Base-by-base conservation (phyloP, 2,113 vertebrate species). In the Planiliza haematocheilus region DNA sequence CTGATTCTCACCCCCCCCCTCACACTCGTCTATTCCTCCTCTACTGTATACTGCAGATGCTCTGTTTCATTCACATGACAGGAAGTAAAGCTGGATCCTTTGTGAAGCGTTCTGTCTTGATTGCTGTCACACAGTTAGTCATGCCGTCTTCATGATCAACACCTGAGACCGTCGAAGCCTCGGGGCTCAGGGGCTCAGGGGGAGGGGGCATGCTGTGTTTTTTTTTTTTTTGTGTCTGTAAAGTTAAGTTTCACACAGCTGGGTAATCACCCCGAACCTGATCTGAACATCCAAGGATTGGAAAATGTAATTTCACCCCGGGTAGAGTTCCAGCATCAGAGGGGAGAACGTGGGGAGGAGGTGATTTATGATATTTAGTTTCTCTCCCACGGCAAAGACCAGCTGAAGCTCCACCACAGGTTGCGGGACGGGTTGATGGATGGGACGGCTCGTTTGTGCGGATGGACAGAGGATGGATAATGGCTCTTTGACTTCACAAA, bases 311-410 rank as follows among this genome's bases (percentile, higher is more conserved):
- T 58, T 10, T 66, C 43, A 77, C 67, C 65, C 68, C 67, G 70
- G 67, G 84, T 79, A 73, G 65, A 88, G 58, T 84, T 66, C 30
- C 13, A 0, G 58, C 43, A 18, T 79, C 66, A 2, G 10, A 1
- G 38, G 59, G 45, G 3, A 1, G 45, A 59, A 13, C 7, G 7
- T 7, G 13, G 9, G 13, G 50, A 49, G 66, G 52, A 36, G 37
- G 30, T 74, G 74, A 84, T 80, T 86, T 74, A 77, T 74, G 70
- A 36, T 30, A 0, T 75, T n/a, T 17, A 16, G 51, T 74, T 78
- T 56, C 72, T 45, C 7, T 68, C 12, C 56, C 52, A 1, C 39
- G 0, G 20, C 52, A 69, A 58, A 61, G 53, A 67, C 49, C 34
- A 14, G 70, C 16, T 20, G 24, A 51, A 55, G 42, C 59, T 55